Evolutionary conservation across 1,140 invertebrate genomes (phyloP).

Genomic region (Pomacea maculata): DNA sequence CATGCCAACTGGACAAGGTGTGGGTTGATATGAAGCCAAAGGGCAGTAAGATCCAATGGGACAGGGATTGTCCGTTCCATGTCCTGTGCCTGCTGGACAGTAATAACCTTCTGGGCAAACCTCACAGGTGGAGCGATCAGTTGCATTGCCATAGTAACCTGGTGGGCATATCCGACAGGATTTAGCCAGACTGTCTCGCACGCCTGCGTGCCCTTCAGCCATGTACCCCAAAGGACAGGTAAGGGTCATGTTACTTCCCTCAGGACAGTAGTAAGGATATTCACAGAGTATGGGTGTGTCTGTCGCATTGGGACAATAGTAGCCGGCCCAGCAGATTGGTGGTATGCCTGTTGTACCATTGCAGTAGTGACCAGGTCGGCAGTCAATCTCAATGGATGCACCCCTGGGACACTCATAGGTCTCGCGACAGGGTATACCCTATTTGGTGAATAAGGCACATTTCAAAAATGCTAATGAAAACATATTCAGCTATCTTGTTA

Average conservation of each 20-base stretch:
- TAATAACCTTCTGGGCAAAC: constrained; percentile 59
- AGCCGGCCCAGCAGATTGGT: constrained; percentile 55
- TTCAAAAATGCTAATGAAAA: neutral
- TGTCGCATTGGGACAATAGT: constrained; percentile 57
- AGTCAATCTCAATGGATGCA: constrained; percentile 49
- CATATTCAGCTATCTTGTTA: neutral
- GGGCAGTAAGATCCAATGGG: constrained; percentile 59
- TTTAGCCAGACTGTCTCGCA: constrained; percentile 36
- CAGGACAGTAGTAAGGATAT: constrained; percentile 58
- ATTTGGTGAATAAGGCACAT: neutral
- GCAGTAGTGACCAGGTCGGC: constrained; percentile 55
- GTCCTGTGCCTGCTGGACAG: constrained; percentile 56
- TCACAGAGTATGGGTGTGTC: constrained; percentile 47
- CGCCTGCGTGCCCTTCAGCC: constrained; percentile 47
- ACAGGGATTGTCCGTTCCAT: constrained; percentile 53
- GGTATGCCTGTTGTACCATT: constrained; percentile 50
- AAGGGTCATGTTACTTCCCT: constrained; percentile 54
- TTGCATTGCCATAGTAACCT: constrained; percentile 59
- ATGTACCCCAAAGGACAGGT: constrained; percentile 53
- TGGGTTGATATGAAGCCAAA: constrained; percentile 35
- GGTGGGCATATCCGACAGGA: constrained; percentile 57
- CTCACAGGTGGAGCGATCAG: constrained; percentile 45
- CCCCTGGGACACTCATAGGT: constrained; percentile 53
- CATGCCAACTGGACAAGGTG: constrained; percentile 51
- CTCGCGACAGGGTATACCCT: constrained; percentile 59